Evolutionary conservation across 1,140 invertebrate species (phyloP).

Genomic region (Drosophila ohnishii): DNA sequence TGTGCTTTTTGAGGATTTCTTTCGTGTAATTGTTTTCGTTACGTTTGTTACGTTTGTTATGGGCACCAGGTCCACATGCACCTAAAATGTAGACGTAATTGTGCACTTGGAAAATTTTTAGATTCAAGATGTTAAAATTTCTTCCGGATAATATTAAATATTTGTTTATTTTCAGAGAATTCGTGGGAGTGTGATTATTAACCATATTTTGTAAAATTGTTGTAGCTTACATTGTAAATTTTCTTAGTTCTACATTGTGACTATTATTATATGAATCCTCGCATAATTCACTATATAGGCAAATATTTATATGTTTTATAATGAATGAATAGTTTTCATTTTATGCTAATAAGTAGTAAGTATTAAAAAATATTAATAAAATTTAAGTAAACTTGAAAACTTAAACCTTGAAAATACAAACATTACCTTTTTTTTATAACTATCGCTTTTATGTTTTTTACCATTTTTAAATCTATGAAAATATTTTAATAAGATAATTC

Average conservation of each 20-base stretch:
- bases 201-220: no score
- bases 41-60: constrained; percentile 76
- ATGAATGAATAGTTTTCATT: background rate
- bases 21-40: constrained; percentile 80
- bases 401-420: background rate
- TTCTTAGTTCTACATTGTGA: no score
- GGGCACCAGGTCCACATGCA: constrained; percentile 66
- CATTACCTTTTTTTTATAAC: background rate
- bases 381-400: background rate
- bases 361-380: background rate
- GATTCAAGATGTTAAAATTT: background rate
- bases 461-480: background rate
- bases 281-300: background rate
- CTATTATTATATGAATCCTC: background rate
- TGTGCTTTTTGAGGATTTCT: constrained; percentile 76
- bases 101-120: constrained; percentile 48
- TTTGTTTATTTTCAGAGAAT: background rate
- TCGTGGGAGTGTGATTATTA: background rate
- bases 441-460: background rate
- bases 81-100: constrained; percentile 70
- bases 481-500: constrained; percentile 10
- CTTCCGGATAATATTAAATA: background rate
- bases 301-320: background rate
- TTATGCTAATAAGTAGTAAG: background rate
- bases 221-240: no score